Percentiles rank a stretch among this genome's conserved stretches.
phyloP scores from a whole-genome alignment of 2,888 invertebrate species.

The Blastobasis adustella region DNA sequence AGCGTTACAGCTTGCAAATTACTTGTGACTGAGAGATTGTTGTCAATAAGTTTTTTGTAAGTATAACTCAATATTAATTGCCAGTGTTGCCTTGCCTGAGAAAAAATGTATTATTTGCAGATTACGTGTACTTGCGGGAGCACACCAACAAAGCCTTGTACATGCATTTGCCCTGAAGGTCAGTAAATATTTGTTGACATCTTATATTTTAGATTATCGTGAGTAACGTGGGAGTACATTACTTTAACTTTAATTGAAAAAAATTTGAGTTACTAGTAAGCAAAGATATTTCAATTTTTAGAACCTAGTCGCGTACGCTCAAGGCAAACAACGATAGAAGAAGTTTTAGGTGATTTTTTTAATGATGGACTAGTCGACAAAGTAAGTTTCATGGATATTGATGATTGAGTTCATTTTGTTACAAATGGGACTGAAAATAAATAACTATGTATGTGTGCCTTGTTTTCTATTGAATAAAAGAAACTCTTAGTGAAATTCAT shows the following conservation, averaged over 20 bases:
- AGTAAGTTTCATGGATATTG: conserved; percentile 41
- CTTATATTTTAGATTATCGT: conserved; percentile 1
- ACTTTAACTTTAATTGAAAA: not conserved
- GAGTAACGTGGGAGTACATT: conserved; percentile 48
- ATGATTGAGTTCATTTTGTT: too few relatives aligned
- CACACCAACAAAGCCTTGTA: conserved; percentile 18
- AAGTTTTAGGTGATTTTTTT: conserved; percentile 44
- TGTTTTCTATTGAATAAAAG: conserved; percentile 12
- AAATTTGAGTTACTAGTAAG: conserved; percentile 5
- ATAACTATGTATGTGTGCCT: not conserved
- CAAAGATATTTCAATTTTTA: conserved; percentile 33
- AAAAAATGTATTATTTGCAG: conserved; percentile 19
- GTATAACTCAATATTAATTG: too few relatives aligned
- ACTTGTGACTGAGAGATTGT: too few relatives aligned
- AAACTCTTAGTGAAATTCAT: conserved; percentile 22
- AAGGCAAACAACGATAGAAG: conserved; percentile 44
- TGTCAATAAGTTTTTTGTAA: too few relatives aligned
- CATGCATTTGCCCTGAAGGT: conserved; percentile 28
- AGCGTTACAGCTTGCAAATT: too few relatives aligned
- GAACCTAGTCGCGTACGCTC: conserved; percentile 25
- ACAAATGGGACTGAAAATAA: not conserved
- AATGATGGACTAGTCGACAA: conserved; percentile 40
- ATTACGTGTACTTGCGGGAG: conserved; percentile 24
- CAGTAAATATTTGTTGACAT: conserved; percentile 16
- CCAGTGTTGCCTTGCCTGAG: too few relatives aligned